Percentiles rank a stretch among this genome's conserved stretches.
Evolutionary conservation across 2,797 vertebrate species (phyloP).

Genomic region (Propithecus perrieri): DNA sequence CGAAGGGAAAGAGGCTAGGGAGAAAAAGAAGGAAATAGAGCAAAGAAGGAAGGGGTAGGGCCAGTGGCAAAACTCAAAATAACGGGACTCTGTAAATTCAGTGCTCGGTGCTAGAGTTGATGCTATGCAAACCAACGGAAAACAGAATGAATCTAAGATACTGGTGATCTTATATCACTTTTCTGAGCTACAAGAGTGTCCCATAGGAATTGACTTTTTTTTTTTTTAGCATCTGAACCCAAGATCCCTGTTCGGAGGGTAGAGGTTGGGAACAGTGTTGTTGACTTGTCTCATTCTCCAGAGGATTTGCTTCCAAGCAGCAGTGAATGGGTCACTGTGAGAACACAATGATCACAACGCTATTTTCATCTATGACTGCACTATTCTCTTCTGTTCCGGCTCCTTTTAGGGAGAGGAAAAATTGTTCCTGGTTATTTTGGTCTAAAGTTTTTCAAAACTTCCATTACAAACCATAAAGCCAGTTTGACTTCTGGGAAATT

Average conservation of each 20-base stretch:
- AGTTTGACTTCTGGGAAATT: constrained; percentile 60
- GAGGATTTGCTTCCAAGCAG: constrained; percentile 35
- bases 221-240: background rate
- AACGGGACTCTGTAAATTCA: background rate
- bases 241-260: background rate
- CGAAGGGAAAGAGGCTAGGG: background rate
- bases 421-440: constrained; percentile 69
- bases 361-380: constrained; percentile 49
- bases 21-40: background rate
- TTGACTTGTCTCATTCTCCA: constrained; percentile 23
- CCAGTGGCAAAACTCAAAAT: background rate
- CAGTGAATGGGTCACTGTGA: constrained; percentile 45
- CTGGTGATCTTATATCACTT: background rate
- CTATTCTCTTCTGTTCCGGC: constrained; percentile 19
- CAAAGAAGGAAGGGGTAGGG: background rate
- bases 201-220: background rate
- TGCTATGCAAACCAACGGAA: background rate
- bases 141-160: background rate
- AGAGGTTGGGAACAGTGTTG: background rate
- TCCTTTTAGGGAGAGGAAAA: constrained; percentile 78
- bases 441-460: constrained; percentile 56
- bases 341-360: constrained; percentile 21
- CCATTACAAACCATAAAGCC: constrained; percentile 39
- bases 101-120: background rate
- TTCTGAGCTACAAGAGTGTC: background rate